Conservation (phyloP, 2,797 vertebrate species). For the Poeciliopsis infans region DNA sequence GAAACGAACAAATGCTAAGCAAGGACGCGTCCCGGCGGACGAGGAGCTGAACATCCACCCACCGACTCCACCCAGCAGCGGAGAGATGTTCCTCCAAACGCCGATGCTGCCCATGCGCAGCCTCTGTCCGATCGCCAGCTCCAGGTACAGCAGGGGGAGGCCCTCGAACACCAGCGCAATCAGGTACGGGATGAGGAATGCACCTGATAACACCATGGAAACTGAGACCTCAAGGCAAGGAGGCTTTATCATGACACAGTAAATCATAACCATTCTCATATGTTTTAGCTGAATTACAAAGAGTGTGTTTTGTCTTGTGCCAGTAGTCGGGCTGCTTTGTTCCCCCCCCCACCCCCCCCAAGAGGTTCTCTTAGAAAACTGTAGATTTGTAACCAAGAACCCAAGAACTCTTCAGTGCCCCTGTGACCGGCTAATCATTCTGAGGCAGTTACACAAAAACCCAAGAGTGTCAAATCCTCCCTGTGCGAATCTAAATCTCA, state of each 20-base stretch:
- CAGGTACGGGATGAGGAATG: slow-evolving; percentile 92
- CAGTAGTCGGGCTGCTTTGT: no score
- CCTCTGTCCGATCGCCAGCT: slow-evolving; percentile 89
- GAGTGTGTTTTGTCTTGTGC: no score
- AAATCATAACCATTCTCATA: neutral
- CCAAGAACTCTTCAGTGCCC: neutral
- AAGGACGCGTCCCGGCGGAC: neutral
- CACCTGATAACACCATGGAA: slow-evolving; percentile 74
- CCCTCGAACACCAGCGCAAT: slow-evolving; percentile 89
- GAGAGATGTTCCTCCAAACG: slow-evolving; percentile 88
- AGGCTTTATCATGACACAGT: neutral
- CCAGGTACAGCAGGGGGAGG: slow-evolving; percentile 88
- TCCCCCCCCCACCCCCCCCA: neutral
- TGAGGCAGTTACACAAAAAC: neutral
- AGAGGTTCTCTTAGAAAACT: neutral
- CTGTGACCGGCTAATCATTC: neutral
- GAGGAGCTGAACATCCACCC: slow-evolving; percentile 18
- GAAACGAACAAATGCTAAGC: neutral
- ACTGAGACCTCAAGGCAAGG: neutral
- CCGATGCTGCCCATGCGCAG: slow-evolving; percentile 85
- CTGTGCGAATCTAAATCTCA: slow-evolving; percentile 4
- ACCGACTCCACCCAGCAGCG: slow-evolving; percentile 88
- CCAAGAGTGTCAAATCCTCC: neutral
- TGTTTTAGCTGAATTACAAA: neutral
- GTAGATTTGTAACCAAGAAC: neutral